Conservation (phyloP, 1,140 invertebrate species). For the Drosophila prosaltans region DNA sequence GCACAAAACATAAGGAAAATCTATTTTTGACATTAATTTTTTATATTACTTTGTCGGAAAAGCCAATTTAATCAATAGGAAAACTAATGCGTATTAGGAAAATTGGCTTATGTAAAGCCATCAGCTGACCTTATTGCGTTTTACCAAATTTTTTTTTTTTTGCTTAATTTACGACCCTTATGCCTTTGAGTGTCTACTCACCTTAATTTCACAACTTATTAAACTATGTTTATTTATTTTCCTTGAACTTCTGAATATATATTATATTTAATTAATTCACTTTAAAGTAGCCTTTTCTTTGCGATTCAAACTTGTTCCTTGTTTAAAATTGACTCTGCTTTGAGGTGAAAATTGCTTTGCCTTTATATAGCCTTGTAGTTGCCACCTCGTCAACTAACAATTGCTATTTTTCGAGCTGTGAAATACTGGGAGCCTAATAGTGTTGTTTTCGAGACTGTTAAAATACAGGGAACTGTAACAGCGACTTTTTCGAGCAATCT, state of each 20-base stretch:
- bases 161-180: background rate
- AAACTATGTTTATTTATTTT: background rate
- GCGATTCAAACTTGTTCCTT: background rate
- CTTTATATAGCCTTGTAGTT: too few species aligned
- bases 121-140: background rate
- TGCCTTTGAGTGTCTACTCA: background rate
- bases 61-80: background rate
- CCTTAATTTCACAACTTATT: conserved; percentile 1
- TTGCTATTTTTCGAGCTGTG: too few species aligned
- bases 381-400: background rate
- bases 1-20: conserved; percentile 17
- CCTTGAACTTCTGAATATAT: background rate
- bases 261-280: conserved; percentile 6
- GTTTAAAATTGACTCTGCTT: background rate
- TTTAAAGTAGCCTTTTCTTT: background rate
- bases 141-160: background rate
- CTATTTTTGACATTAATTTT: background rate
- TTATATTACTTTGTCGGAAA: background rate
- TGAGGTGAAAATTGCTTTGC: too few species aligned
- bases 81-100: conserved; percentile 8
- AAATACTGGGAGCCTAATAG: too few species aligned
- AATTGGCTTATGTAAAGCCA: background rate
- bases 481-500: too few species aligned
- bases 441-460: too few species aligned
- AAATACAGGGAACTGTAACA: too few species aligned